Evolutionary conservation across 2,797 vertebrate species (phyloP).

Genomic region (Onychomys torridus): DNA sequence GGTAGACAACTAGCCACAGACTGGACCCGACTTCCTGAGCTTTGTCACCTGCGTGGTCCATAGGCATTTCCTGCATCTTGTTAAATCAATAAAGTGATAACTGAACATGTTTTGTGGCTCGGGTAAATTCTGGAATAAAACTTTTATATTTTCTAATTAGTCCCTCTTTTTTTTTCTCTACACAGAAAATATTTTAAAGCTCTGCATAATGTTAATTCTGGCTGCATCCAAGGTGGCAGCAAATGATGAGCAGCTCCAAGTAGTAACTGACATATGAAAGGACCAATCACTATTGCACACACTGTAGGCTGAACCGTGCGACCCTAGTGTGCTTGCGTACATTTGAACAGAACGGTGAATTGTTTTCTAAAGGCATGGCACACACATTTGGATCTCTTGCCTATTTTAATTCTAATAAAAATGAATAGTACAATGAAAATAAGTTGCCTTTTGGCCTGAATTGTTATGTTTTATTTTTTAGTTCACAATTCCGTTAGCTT

Average conservation of each 20-base stretch:
- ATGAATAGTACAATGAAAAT: constrained; percentile 47
- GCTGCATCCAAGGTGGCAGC: constrained; percentile 56
- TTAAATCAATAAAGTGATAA: constrained; percentile 72
- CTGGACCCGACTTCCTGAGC: neutral
- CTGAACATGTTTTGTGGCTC: constrained; percentile 71
- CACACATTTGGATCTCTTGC: neutral
- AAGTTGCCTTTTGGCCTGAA: constrained; percentile 41
- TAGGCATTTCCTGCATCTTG: constrained; percentile 46
- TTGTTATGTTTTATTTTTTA: neutral
- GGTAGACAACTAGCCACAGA: neutral
- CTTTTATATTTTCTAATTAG: constrained; percentile 64
- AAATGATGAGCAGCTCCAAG: constrained; percentile 34
- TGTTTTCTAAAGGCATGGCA: neutral
- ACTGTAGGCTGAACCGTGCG: neutral
- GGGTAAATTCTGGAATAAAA: constrained; percentile 57
- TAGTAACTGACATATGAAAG: constrained; percentile 29
- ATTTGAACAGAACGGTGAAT: constrained; percentile 25
- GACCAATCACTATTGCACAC: neutral
- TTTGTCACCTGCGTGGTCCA: neutral
- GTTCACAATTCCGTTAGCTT: constrained; percentile 46
- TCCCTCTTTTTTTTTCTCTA: constrained; percentile 14
- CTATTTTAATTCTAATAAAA: constrained; percentile 49
- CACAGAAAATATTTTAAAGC: constrained; percentile 63
- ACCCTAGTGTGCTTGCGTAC: neutral
- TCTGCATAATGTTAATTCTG: constrained; percentile 54